These are phyloP conservation scores for Theretra japonica DNA, from an alignment of 2,888 invertebrate genomes.

Conservation along the genomic window DNA sequence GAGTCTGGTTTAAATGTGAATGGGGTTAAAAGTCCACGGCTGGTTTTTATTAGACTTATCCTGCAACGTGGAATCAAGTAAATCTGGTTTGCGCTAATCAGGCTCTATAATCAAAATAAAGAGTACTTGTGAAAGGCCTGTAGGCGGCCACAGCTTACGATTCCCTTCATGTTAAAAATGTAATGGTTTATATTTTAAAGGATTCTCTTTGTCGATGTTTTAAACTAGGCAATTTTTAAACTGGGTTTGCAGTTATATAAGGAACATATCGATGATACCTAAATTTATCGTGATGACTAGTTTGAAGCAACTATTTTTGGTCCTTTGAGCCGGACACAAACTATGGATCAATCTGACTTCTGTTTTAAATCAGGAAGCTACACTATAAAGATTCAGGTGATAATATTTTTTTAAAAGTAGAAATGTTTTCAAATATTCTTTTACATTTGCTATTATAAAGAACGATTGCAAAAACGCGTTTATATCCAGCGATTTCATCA, in stretches of 20 bases:
- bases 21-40: constrained; percentile 16
- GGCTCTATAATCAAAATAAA: constrained; percentile 30
- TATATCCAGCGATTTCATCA: constrained; percentile 2
- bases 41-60: constrained; percentile 21
- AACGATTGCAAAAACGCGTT: not conserved
- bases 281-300: not conserved
- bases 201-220: not conserved
- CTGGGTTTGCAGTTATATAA: too few species aligned
- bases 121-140: constrained; percentile 19
- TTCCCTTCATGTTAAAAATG: not conserved
- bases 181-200: not conserved
- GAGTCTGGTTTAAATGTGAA: constrained; percentile 18
- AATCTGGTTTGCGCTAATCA: constrained; percentile 29
- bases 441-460: not conserved
- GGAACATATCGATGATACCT: not conserved
- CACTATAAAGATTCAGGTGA: not conserved
- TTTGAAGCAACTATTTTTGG: not conserved
- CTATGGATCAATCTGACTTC: too few species aligned
- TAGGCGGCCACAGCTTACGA: constrained; percentile 16
- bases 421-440: not conserved
- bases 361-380: too few species aligned
- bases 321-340: not conserved
- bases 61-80: constrained; percentile 28
- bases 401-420: not conserved
- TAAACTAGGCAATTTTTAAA: too few species aligned